phyloP scores from a whole-genome alignment of 1,140 invertebrate genomes.

The Epicauta chinensis region DNA sequence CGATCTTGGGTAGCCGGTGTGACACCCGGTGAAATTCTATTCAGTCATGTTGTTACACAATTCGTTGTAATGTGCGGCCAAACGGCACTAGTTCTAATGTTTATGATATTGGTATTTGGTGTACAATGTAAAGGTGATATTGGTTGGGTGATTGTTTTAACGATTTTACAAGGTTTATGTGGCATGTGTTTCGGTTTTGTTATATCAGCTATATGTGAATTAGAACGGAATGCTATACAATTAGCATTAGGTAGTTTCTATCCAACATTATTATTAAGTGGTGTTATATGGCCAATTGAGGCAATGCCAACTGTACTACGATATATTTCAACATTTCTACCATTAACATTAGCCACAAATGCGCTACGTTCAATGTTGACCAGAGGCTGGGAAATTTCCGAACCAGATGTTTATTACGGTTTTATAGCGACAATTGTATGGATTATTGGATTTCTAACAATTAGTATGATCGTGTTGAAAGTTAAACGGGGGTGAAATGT shows the following conservation, averaged over 20 bases:
- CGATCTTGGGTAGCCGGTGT: slow-evolving; percentile 81
- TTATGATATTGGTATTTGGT: slow-evolving; percentile 84
- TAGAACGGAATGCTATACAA: slow-evolving; percentile 91
- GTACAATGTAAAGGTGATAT: slow-evolving; percentile 82
- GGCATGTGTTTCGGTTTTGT: slow-evolving; percentile 94
- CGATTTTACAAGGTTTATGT: slow-evolving; percentile 81
- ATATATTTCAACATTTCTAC: slow-evolving; percentile 77
- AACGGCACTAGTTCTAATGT: slow-evolving; percentile 77
- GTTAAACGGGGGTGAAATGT: slow-evolving; percentile 62
- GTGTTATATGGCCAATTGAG: slow-evolving; percentile 85
- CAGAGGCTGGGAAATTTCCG: slow-evolving; percentile 77
- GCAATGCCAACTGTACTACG: slow-evolving; percentile 81
- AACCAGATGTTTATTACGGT: slow-evolving; percentile 81
- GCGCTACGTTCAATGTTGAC: slow-evolving; percentile 83
- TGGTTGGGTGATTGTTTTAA: slow-evolving; percentile 74
- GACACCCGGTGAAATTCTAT: slow-evolving; percentile 79
- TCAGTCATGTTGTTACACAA: slow-evolving; percentile 88
- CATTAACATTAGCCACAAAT: slow-evolving; percentile 86
- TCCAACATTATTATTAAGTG: slow-evolving; percentile 82
- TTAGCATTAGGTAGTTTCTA: slow-evolving; percentile 91
- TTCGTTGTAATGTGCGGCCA: slow-evolving; percentile 91
- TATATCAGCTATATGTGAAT: slow-evolving; percentile 87
- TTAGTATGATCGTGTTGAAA: slow-evolving; percentile 72
- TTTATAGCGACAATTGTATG: slow-evolving; percentile 82
- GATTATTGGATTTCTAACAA: slow-evolving; percentile 78